phyloP scores from a whole-genome alignment of 2,797 vertebrate genomes.

The Coranthus polyacanthus region DNA sequence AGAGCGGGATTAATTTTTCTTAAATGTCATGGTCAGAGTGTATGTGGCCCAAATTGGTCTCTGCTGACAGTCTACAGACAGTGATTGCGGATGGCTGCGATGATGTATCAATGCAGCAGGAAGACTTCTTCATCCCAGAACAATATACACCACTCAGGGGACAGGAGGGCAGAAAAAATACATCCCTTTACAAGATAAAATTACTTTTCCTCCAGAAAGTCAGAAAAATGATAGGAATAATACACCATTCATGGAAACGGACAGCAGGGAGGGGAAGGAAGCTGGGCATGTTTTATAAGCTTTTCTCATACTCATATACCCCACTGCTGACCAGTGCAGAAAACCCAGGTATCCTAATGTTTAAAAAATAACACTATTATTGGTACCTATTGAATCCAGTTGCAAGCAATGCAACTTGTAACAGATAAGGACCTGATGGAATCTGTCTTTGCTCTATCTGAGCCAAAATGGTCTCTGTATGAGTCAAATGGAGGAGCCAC shows the following conservation, averaged over 20 bases:
- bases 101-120: conserved; percentile 78
- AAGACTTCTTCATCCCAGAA: conserved; percentile 71
- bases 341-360: conserved; percentile 89
- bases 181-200: conserved; percentile 82
- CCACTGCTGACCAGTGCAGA: conserved; percentile 90
- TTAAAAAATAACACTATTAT: conserved; percentile 93
- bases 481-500: conserved; percentile 74
- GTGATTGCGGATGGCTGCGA: conserved; percentile 72
- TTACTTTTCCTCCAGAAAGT: conserved; percentile 81
- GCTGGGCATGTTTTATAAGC: conserved; percentile 69
- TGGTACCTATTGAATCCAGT: conserved; percentile 89
- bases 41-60: conserved; percentile 73
- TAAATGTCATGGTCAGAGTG: conserved; percentile 76
- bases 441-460: conserved; percentile 89
- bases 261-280: conserved; percentile 61
- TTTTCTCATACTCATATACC: conserved; percentile 66
- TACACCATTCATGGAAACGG: conserved; percentile 77
- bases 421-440: conserved; percentile 91
- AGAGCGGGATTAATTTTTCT: conserved; percentile 69
- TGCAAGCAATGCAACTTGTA: conserved; percentile 91
- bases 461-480: conserved; percentile 79
- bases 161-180: conserved; percentile 52
- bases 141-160: conserved; percentile 70
- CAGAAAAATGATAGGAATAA: conserved; percentile 83
- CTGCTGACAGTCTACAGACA: conserved; percentile 68